These are phyloP conservation scores for Zeugodacus cucurbitae DNA, from an alignment of 1,140 invertebrate genomes.

Conservation along the genomic window DNA sequence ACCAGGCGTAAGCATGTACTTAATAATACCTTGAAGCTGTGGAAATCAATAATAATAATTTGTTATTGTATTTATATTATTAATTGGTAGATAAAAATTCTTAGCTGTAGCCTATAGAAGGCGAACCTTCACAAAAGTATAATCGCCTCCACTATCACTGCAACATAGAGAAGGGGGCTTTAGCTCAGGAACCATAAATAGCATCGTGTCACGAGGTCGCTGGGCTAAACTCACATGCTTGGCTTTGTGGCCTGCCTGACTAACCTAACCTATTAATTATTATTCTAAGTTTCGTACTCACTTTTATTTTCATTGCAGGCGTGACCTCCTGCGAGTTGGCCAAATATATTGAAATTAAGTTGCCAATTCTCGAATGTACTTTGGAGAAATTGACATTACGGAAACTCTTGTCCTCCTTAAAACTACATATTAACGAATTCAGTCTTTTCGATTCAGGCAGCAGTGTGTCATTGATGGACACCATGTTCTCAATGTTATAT, in stretches of 20 bases:
- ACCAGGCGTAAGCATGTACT: conserved; percentile 43
- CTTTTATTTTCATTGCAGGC: conserved; percentile 38
- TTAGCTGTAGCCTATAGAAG: no score
- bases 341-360: conserved; percentile 70
- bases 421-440: conserved; percentile 74
- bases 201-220: no score
- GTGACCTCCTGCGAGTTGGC: conserved; percentile 55
- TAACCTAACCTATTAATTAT: neutral
- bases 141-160: no score
- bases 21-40: conserved; percentile 52
- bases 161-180: no score
- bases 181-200: no score
- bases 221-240: no score
- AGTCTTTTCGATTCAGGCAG: conserved; percentile 74
- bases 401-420: conserved; percentile 74
- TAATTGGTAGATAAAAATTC: no score
- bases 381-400: conserved; percentile 71
- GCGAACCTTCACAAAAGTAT: no score
- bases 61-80: neutral
- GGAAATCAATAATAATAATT: conserved; percentile 8
- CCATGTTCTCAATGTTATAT: conserved; percentile 61
- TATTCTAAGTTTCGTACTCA: conserved; percentile 12
- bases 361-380: conserved; percentile 72
- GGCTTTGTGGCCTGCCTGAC: no score
- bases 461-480: conserved; percentile 65